Conservation (phyloP, 1,140 invertebrate genomes). For the Eriosoma lanigerum region DNA sequence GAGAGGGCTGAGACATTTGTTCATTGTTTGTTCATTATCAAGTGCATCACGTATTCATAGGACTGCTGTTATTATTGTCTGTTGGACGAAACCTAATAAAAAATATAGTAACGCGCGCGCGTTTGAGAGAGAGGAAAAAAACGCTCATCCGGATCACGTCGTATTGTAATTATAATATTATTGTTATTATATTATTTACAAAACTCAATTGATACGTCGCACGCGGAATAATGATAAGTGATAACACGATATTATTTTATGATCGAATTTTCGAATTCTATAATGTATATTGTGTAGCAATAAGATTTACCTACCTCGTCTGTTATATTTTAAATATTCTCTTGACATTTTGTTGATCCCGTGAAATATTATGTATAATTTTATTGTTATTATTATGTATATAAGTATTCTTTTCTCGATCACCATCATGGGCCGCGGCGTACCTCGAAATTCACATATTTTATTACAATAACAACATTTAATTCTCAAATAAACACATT, state of each 20-base stretch:
- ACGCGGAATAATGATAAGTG: slow-evolving; percentile 14
- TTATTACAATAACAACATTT: no score
- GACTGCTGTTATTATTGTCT: neutral
- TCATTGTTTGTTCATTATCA: neutral
- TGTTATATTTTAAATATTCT: no score
- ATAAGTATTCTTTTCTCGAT: no score
- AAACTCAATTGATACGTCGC: slow-evolving; percentile 3
- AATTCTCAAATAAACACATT: slow-evolving; percentile 13
- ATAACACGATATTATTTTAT: slow-evolving; percentile 8
- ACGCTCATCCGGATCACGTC: neutral
- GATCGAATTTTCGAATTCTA: slow-evolving; percentile 1
- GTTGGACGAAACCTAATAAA: neutral
- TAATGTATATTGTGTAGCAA: neutral
- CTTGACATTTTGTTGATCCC: neutral
- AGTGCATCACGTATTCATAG: slow-evolving; percentile 25
- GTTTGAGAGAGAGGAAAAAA: neutral
- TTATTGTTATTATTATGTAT: neutral
- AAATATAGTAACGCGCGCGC: neutral
- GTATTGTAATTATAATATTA: neutral
- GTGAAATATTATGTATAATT: neutral
- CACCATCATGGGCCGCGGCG: no score
- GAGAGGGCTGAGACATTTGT: slow-evolving; percentile 5
- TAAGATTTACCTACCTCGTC: neutral
- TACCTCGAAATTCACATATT: neutral
- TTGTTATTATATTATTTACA: neutral